Base-by-base conservation (phyloP, 2,888 invertebrate species). In the Phaedon cochleariae region DNA sequence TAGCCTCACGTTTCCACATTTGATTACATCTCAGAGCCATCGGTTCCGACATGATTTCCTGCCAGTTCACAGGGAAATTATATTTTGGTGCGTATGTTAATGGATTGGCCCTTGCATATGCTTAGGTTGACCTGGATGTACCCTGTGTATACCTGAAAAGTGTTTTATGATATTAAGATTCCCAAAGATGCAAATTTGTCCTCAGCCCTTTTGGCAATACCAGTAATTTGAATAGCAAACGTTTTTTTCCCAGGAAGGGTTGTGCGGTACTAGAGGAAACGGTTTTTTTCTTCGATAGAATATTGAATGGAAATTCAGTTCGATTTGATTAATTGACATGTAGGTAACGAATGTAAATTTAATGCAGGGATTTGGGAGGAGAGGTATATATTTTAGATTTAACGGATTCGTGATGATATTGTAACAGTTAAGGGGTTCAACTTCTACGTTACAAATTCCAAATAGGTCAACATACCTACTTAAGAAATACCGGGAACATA, bases 161-260 rank as follows among this genome's bases (percentile, higher is more conserved):
- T 79, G 74, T 79, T 78, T 77, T 78, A 77, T 79, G 79, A 81
- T 80, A 80, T 80, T 77, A 80, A 77, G 79, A 77, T 81, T 80
- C 80, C 79, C 80, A 73, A 79, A 80, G 80, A 84, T 83, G 84
- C 82, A 84, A 84, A 84, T 84, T 75, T 74, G 71, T 71, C 73
- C 65, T 76, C 77, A 79, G 78, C 73, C 76, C 78, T 78, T 77
- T 77, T 75, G 41, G 41, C 41, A 41, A 41, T 12, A 41, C n/a
- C 41, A 41, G 41, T 41, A 52, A 83, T 84, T 83, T 81, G 81
- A 83, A 80, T 81, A 79, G 59, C 20, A 41, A 76, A 74, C 75
- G 66, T 74, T 73, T 75, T 74, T 74, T 73, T 75, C 65, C 45
- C 29, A 59, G 62, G 60, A 65, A 57, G 45, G 57, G 57, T 67